Evolutionary conservation across 2,797 vertebrate genomes (phyloP).

Genomic region (Limnodromus scolopaceus): DNA sequence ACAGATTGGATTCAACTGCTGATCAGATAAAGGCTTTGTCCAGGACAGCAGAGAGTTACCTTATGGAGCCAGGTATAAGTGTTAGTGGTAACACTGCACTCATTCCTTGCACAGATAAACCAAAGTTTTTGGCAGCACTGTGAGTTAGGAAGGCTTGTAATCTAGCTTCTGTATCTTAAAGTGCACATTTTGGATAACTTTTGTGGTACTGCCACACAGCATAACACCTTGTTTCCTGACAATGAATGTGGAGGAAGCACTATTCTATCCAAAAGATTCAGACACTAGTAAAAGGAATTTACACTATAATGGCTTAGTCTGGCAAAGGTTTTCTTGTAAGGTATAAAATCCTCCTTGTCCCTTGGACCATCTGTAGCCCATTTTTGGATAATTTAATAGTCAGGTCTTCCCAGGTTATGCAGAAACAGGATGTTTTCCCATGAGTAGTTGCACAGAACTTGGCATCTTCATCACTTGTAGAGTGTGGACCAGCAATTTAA

Average conservation of each 20-base stretch:
- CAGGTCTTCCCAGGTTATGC: neutral
- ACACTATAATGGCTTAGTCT: neutral
- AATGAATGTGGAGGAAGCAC: neutral
- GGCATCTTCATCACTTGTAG: neutral
- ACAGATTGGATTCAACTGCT: neutral
- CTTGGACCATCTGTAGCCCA: neutral
- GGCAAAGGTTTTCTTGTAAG: neutral
- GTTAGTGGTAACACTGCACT: neutral
- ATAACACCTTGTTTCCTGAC: neutral
- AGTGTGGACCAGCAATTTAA: neutral
- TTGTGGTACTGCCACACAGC: neutral
- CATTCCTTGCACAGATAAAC: neutral
- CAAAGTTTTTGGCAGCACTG: neutral
- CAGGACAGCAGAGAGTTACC: neutral
- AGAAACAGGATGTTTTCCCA: neutral
- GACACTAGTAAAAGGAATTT: neutral
- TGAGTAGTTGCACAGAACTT: neutral
- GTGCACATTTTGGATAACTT: neutral
- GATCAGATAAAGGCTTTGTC: conserved; percentile 1
- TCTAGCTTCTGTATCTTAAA: neutral
- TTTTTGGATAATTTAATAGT: neutral
- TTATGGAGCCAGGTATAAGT: neutral
- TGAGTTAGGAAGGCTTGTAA: neutral
- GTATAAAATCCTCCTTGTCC: neutral
- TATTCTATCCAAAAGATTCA: neutral